phyloP scores from a whole-genome alignment of 1,140 invertebrate genomes.

The Gryon sp. region DNA sequence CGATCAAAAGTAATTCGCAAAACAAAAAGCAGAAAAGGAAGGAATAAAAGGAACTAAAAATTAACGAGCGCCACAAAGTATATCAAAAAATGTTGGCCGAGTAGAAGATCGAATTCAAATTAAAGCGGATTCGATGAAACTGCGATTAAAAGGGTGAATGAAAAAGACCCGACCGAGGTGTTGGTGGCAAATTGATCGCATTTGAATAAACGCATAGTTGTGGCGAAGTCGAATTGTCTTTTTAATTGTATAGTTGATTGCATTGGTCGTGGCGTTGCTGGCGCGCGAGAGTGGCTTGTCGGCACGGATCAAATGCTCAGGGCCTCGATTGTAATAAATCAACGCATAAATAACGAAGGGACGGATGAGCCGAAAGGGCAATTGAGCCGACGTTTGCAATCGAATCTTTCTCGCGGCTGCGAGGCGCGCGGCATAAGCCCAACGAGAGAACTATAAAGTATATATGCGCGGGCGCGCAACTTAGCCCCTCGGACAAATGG shows the following conservation, averaged over 20 bases:
- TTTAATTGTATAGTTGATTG: conserved; percentile 61
- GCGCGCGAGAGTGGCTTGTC: conserved; percentile 61
- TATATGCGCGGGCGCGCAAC: conserved; percentile 29
- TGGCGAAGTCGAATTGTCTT: conserved; percentile 56
- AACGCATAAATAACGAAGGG: conserved; percentile 78
- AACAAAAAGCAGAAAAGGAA: too few species aligned
- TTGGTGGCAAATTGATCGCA: conserved; percentile 45
- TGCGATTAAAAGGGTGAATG: conserved; percentile 12
- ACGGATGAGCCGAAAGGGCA: conserved; percentile 72
- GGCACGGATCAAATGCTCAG: conserved; percentile 73
- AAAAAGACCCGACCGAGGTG: conserved; percentile 10
- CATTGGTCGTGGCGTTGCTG: conserved; percentile 54
- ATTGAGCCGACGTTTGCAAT: conserved; percentile 67
- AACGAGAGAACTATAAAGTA: conserved; percentile 59
- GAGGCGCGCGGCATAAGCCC: conserved; percentile 40
- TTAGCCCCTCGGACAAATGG: conserved; percentile 55
- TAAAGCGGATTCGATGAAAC: conserved; percentile 24
- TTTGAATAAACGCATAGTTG: conserved; percentile 53
- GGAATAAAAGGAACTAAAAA: too few species aligned
- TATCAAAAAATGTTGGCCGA: too few species aligned
- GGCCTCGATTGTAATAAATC: conserved; percentile 79
- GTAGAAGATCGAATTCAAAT: too few species aligned
- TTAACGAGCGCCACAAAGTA: too few species aligned
- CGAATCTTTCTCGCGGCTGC: conserved; percentile 68
- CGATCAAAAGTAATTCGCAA: too few species aligned